Base-by-base conservation (phyloP, 2,113 vertebrate genomes). In the Oophaga pumilio region DNA sequence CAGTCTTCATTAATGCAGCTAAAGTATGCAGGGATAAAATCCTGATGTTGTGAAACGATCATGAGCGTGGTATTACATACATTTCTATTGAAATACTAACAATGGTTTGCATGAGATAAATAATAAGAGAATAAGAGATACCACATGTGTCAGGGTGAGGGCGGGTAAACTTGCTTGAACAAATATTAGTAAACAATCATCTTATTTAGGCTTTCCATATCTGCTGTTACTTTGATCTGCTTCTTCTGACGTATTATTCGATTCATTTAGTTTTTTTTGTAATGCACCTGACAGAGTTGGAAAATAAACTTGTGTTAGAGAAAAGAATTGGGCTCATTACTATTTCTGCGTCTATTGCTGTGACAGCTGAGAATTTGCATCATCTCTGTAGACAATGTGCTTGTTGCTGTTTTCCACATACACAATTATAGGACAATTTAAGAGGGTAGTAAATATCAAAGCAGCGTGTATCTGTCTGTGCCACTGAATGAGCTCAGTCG, bases 61-160 rank as follows among this genome's bases (percentile, higher is more conserved):
- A 68, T 83, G n/a, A 76, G n/a, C 22, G 28, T 57, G 74, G 50
- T 68, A 86, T 80, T 91, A 91, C 89, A 28, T 71, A 86, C 82
- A 66, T 49, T 69, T 13, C 69, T 26, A 49, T 84, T 89, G 89
- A 79, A 89, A 80, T 90, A 60, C 87, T 76, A 24, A 87, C 20
- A 89, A 15, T 52, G 73, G 88, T 85, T 88, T 10, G 85, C 74
- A 68, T n/a, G 87, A 79, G 84, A 62, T 50, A 87, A n/a, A 66
- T 89, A 88, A 57, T 57, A 26, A 77, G 86, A 90, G 53, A 88
- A 57, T 57, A 26, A 77, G 86, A 90, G 53, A 88, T 43, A 20
- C 86, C 14, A 15, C 1, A 78, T 18, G 68, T 89, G 90, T 76
- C 77, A 90, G 80, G 52, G 15, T 68, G n/a, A 82, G 87, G 43